Conservation (phyloP, 2,888 invertebrate species). For the Epinotia brunnichana region DNA sequence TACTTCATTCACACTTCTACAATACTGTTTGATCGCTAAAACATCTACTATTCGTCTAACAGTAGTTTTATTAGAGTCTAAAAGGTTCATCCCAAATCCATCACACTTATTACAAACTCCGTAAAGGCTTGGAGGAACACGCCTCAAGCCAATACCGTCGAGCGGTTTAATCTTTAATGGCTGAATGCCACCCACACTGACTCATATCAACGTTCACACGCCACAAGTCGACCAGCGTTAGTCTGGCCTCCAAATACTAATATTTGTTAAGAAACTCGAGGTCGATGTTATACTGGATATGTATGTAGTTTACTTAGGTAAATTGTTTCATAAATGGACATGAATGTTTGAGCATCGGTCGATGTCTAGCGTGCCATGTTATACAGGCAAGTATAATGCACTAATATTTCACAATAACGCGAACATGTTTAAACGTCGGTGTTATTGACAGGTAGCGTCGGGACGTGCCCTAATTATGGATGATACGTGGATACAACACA, state of each 20-base stretch:
- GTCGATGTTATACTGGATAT: too few species aligned
- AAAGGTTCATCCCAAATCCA: not conserved
- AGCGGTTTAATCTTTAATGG: not conserved
- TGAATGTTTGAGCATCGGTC: conserved; percentile 17
- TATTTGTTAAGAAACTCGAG: too few species aligned
- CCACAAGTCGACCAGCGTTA: not conserved
- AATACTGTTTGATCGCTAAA: too few species aligned
- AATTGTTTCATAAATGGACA: not conserved
- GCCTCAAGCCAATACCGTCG: not conserved
- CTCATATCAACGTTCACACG: not conserved
- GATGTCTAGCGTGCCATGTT: not conserved
- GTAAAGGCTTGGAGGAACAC: not conserved
- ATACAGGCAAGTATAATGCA: not conserved
- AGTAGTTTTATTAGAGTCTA: not conserved
- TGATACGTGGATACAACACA: not conserved
- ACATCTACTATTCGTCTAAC: too few species aligned
- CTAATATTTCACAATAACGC: not conserved
- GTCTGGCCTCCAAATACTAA: too few species aligned
- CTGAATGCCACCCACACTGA: not conserved
- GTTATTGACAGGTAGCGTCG: not conserved
- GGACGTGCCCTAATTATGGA: not conserved
- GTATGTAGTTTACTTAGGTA: too few species aligned
- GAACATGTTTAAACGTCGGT: not conserved
- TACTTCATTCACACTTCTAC: too few species aligned
- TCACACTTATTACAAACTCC: not conserved